A percentile compares a stretch with the other conserved stretches of the same genome.
Evolutionary conservation across 2,113 vertebrate species (phyloP).

Genomic region (Baryphthengus martii): DNA sequence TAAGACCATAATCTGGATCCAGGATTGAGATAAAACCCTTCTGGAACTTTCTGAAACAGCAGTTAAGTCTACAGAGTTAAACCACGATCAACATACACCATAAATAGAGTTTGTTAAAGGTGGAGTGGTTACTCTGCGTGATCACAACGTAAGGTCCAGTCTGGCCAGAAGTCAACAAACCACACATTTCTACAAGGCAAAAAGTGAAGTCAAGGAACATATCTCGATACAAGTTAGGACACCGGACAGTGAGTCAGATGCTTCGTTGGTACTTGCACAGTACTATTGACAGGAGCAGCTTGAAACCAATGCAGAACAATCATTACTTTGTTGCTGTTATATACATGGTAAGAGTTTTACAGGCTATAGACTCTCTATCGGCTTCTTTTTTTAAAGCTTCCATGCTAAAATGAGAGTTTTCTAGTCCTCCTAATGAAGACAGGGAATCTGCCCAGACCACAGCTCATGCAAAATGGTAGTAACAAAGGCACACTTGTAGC

Average conservation of each 20-base stretch:
- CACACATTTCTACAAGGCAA: neutral
- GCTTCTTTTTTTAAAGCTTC: neutral
- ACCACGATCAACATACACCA: fast-evolving
- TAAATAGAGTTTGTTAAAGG: neutral
- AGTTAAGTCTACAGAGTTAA: neutral
- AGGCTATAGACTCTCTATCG: neutral
- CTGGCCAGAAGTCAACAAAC: neutral
- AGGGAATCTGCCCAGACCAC: neutral
- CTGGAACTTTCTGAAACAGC: neutral
- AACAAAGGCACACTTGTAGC: neutral
- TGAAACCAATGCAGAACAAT: neutral
- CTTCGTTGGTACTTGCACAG: neutral
- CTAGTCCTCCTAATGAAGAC: neutral
- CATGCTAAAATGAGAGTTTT: neutral
- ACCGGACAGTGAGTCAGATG: neutral
- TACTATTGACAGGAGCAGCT: neutral
- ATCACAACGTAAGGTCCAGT: neutral
- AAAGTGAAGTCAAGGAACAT: neutral
- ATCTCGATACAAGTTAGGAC: neutral
- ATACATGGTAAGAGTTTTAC: neutral
- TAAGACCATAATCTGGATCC: neutral
- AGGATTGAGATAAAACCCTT: neutral
- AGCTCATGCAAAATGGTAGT: neutral
- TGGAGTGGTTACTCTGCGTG: neutral
- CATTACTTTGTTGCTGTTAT: neutral